These are phyloP conservation scores for Grammomys surdaster DNA, from an alignment of 2,113 vertebrate genomes.

Conservation along the genomic window DNA sequence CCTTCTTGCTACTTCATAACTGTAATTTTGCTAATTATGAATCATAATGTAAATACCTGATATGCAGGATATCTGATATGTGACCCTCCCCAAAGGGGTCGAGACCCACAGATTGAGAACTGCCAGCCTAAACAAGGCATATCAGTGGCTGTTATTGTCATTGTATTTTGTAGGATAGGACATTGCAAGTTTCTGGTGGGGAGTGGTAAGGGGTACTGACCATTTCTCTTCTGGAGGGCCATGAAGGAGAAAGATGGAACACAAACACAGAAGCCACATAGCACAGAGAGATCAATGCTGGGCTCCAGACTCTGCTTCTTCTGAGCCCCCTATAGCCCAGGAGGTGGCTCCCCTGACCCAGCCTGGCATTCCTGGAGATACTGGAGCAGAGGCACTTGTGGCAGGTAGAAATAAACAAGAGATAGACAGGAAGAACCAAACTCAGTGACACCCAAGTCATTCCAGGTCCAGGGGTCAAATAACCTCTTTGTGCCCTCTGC, in stretches of 20 bases:
- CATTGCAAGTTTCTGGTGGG: not conserved
- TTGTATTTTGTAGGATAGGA: not conserved
- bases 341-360: not conserved
- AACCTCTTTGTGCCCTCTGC: not conserved
- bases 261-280: not conserved
- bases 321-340: too few species aligned
- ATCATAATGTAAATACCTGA: not conserved
- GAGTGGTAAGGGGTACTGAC: not conserved
- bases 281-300: not conserved
- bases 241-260: not conserved
- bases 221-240: constrained; percentile 1
- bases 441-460: not conserved
- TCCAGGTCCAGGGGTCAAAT: not conserved
- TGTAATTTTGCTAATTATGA: not conserved
- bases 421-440: not conserved
- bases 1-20: not conserved
- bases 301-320: not conserved
- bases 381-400: not conserved
- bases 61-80: not conserved
- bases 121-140: not conserved
- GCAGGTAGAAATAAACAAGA: not conserved
- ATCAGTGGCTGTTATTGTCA: not conserved
- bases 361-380: not conserved
- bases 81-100: too few species aligned
- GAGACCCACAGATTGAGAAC: not conserved